Conservation (phyloP, 2,888 invertebrate genomes). For the Escarpia spicata region DNA sequence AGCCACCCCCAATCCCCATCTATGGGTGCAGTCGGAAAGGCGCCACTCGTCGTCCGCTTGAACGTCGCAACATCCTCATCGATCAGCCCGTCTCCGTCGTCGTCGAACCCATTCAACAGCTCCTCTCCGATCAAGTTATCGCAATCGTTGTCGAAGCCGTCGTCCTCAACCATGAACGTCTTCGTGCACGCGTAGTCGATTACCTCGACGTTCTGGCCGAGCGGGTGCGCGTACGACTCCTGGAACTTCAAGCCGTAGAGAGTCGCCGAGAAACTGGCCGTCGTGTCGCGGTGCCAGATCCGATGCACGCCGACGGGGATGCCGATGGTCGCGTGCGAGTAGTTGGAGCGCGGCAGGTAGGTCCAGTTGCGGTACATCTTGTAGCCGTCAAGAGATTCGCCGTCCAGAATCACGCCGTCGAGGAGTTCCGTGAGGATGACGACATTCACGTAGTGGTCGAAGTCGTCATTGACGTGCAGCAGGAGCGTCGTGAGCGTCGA, state of each 20-base stretch:
- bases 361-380: slow-evolving; percentile 35
- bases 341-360: slow-evolving; percentile 22
- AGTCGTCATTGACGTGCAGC: slow-evolving; percentile 26
- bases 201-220: slow-evolving; percentile 41
- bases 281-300: slow-evolving; percentile 33
- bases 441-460: slow-evolving; percentile 35
- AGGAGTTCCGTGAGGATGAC: slow-evolving; percentile 17
- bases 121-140: slow-evolving; percentile 43
- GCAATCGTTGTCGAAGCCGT: slow-evolving; percentile 44
- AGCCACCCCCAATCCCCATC: background rate
- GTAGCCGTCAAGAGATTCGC: background rate
- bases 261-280: slow-evolving; percentile 46
- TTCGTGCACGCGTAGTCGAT: slow-evolving; percentile 29
- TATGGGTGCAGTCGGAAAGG: background rate
- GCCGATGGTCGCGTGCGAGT: slow-evolving; percentile 20
- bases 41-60: background rate
- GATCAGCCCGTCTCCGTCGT: slow-evolving; percentile 39
- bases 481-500: slow-evolving; percentile 43
- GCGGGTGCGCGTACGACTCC: slow-evolving; percentile 50
- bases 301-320: slow-evolving; percentile 17
- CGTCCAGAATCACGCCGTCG: slow-evolving; percentile 32
- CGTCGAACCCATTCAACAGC: slow-evolving; percentile 34
- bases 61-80: slow-evolving; percentile 37
- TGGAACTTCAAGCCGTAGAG: slow-evolving; percentile 48
- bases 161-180: slow-evolving; percentile 26